phyloP scores from a whole-genome alignment of 2,888 invertebrate species.

The Oscheius onirici region DNA sequence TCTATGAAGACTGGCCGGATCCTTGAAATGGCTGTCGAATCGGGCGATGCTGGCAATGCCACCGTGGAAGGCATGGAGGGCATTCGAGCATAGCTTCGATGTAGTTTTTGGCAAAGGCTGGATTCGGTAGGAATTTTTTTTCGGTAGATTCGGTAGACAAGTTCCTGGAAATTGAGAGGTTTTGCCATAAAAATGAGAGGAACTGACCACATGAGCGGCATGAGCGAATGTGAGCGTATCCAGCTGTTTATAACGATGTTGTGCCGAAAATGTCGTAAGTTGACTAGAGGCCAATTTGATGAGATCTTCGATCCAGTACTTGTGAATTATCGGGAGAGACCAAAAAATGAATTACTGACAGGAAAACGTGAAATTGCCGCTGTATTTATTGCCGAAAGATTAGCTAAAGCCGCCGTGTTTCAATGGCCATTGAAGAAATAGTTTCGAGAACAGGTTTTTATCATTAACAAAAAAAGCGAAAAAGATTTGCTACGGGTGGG shows the following conservation, averaged over 20 bases:
- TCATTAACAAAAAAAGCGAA: no score
- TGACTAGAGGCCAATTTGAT: slow-evolving; percentile 36
- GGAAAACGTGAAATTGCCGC: slow-evolving; percentile 11
- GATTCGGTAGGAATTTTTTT: not conserved
- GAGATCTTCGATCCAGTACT: slow-evolving; percentile 40
- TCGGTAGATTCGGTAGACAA: no score
- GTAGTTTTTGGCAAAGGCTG: not conserved
- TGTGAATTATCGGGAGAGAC: slow-evolving; percentile 17
- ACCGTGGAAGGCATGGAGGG: not conserved
- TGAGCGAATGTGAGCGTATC: slow-evolving; percentile 27
- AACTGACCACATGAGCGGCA: slow-evolving; percentile 14
- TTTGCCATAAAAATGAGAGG: not conserved
- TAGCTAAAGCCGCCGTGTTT: slow-evolving; percentile 40
- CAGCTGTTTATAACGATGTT: slow-evolving; percentile 32
- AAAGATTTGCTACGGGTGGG: not conserved
- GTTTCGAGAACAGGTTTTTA: slow-evolving; percentile 44
- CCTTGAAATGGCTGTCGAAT: not conserved
- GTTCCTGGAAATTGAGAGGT: not conserved
- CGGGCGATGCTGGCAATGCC: not conserved
- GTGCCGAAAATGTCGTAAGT: slow-evolving; percentile 5
- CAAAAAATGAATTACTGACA: not conserved
- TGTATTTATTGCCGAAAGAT: slow-evolving; percentile 33
- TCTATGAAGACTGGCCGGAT: not conserved
- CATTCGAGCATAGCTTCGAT: not conserved
- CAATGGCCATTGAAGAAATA: slow-evolving; percentile 55